These are phyloP conservation scores for Squalus acanthias DNA, from an alignment of 2,797 vertebrate genomes.

Conservation along the genomic window DNA sequence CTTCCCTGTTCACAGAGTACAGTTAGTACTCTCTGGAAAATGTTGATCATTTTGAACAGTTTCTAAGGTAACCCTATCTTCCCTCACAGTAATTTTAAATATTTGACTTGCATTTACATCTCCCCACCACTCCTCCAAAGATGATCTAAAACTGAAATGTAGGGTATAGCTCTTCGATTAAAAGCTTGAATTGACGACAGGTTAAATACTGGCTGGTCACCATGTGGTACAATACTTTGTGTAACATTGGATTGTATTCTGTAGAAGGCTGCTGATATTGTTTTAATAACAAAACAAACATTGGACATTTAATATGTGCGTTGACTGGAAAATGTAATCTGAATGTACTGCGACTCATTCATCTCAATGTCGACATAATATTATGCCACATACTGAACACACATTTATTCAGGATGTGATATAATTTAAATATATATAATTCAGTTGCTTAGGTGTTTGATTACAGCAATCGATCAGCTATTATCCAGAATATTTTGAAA, in stretches of 20 bases:
- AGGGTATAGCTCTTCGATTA: not conserved
- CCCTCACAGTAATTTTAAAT: conserved; percentile 14
- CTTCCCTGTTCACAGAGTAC: conserved; percentile 15
- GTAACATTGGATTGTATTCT: not conserved
- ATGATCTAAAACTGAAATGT: not conserved
- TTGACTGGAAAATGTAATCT: not conserved
- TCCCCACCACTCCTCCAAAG: not conserved
- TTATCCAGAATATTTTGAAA: not conserved
- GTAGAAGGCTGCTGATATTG: not conserved
- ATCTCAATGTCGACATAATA: not conserved
- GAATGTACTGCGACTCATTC: not conserved
- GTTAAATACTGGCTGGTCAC: not conserved
- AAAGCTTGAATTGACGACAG: not conserved
- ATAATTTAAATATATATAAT: not conserved
- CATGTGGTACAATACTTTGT: not conserved
- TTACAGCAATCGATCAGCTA: not conserved
- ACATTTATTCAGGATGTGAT: not conserved
- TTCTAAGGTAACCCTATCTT: conserved; percentile 33
- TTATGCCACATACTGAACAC: not conserved
- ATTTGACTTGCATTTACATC: not conserved
- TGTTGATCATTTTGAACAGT: conserved; percentile 13
- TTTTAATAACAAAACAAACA: conserved; percentile 18
- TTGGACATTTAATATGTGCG: not conserved
- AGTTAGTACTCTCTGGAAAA: conserved; percentile 13
- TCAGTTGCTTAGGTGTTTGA: too few relatives aligned